Conservation (phyloP, 2,113 vertebrate genomes). For the Boleophthalmus pectinirostris region DNA sequence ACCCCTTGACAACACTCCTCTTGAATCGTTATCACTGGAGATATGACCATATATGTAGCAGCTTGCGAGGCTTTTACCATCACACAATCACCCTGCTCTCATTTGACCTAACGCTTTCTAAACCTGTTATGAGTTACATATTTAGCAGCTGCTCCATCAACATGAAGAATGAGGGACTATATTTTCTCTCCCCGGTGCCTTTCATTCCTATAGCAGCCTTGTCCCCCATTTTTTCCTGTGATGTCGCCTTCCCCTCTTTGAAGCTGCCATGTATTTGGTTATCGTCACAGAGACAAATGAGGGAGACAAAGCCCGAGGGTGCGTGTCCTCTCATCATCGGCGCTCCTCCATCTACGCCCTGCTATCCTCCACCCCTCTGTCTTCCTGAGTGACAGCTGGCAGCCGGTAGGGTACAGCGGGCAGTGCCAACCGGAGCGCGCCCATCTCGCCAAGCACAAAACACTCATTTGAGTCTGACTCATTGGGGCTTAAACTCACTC, state of each 20-base stretch:
- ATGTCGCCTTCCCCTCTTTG: constrained; percentile 43
- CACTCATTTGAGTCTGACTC: constrained; percentile 59
- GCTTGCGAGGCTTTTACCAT: not conserved
- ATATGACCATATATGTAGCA: not conserved
- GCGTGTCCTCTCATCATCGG: constrained; percentile 67
- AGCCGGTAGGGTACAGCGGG: constrained; percentile 76
- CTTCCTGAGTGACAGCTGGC: constrained; percentile 79
- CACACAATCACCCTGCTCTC: not conserved
- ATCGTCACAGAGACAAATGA: constrained; percentile 67
- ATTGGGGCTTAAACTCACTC: constrained; percentile 25
- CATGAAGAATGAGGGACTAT: constrained; percentile 43
- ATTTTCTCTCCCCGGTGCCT: constrained; percentile 7
- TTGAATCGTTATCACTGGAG: no score
- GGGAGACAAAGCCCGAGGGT: constrained; percentile 58
- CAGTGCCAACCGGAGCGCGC: constrained; percentile 70
- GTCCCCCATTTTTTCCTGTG: constrained; percentile 20
- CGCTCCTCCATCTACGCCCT: constrained; percentile 44
- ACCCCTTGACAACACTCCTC: no score
- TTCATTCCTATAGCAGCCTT: constrained; percentile 25
- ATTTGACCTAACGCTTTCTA: not conserved
- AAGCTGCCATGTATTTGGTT: constrained; percentile 66
- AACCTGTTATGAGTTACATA: constrained; percentile 7
- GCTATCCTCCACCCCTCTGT: constrained; percentile 59
- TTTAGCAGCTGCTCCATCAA: constrained; percentile 38
- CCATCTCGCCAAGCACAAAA: constrained; percentile 71